Conservation (phyloP, 2,113 vertebrate species). For the Callocephalon fimbriatum region DNA sequence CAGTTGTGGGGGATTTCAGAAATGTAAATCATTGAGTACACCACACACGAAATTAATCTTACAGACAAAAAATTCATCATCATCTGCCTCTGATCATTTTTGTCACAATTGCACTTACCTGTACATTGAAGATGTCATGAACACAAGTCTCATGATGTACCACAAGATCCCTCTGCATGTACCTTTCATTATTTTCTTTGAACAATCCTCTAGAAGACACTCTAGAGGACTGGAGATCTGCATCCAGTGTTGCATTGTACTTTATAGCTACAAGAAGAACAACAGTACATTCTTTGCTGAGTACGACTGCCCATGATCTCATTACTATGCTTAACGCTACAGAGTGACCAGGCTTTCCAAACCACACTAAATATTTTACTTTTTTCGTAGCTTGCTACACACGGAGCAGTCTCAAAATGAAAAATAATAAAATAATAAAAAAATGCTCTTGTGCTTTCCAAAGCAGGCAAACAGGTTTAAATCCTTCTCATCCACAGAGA, state of each 20-base stretch:
- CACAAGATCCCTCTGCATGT: constrained; percentile 71
- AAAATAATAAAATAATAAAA: neutral
- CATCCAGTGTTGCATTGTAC: constrained; percentile 88
- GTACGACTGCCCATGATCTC: neutral
- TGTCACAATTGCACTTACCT: constrained; percentile 74
- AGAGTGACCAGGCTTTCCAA: neutral
- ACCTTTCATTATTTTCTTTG: constrained; percentile 83
- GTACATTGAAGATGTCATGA: constrained; percentile 80
- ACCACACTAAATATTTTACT: neutral
- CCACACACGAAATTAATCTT: neutral
- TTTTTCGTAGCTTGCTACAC: neutral
- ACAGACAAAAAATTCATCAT: neutral
- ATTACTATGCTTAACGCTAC: neutral
- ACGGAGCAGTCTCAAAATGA: neutral
- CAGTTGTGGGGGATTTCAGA: neutral
- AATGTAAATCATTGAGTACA: neutral
- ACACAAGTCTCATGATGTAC: constrained; percentile 71
- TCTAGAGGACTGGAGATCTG: constrained; percentile 83
- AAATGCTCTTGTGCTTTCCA: neutral
- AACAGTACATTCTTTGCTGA: neutral
- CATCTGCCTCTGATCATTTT: neutral
- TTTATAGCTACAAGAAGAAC: constrained; percentile 73
- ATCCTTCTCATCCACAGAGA: neutral
- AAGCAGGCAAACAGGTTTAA: neutral
- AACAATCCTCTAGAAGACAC: constrained; percentile 89